phyloP scores from a whole-genome alignment of 2,113 vertebrate species.

The Fregetta grallaria region DNA sequence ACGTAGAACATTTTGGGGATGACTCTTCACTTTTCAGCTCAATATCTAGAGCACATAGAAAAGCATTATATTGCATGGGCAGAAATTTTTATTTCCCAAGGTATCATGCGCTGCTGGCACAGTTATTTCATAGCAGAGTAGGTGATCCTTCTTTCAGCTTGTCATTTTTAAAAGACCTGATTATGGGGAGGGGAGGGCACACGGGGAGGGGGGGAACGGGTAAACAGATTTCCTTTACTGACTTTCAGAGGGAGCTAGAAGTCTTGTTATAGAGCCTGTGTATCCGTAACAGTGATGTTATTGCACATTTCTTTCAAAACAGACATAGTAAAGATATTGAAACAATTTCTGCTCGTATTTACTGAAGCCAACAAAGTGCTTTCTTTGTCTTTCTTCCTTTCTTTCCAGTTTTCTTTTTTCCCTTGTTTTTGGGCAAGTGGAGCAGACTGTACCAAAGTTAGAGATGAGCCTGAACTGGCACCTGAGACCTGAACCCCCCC shows the following conservation, averaged over 20 bases:
- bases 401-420: neutral
- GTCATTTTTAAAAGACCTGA: slow-evolving; percentile 16
- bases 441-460: slow-evolving; percentile 58
- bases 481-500: neutral
- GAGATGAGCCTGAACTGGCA: slow-evolving; percentile 44
- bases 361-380: neutral
- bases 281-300: slow-evolving; percentile 19
- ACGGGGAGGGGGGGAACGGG: neutral
- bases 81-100: slow-evolving; percentile 37
- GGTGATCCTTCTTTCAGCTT: slow-evolving; percentile 36
- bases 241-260: slow-evolving; percentile 11
- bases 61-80: slow-evolving; percentile 55
- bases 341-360: slow-evolving; percentile 10
- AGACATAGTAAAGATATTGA: neutral
- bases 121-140: slow-evolving; percentile 40
- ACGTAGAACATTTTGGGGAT: neutral
- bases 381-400: neutral
- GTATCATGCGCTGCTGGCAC: slow-evolving; percentile 36
- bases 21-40: slow-evolving; percentile 57
- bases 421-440: slow-evolving; percentile 56
- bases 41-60: slow-evolving; percentile 50
- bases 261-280: slow-evolving; percentile 38
- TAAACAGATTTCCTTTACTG: slow-evolving; percentile 14
- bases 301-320: slow-evolving; percentile 47
- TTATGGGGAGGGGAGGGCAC: neutral